Percentiles rank a stretch among this genome's conserved stretches.
Evolutionary conservation across 2,113 vertebrate genomes (phyloP).

Genomic region (zebrafish (Danio rerio)): DNA sequence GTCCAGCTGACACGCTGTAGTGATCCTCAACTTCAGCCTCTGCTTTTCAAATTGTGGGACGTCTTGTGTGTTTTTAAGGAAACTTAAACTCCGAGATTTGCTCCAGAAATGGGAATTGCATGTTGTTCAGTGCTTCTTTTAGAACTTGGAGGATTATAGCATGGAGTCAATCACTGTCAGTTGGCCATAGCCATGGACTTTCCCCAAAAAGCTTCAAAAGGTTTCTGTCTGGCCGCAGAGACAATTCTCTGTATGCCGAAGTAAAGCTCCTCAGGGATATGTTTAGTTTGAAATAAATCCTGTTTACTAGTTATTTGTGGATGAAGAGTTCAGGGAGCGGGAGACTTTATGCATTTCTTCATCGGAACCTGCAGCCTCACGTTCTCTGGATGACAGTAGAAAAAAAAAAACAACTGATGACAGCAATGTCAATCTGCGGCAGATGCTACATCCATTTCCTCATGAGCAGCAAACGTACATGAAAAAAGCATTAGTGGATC

Average conservation of each 20-base stretch:
- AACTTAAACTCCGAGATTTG: constrained; percentile 59
- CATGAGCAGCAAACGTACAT: constrained; percentile 38
- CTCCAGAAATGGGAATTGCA: constrained; percentile 51
- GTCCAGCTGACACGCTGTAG: constrained; percentile 60
- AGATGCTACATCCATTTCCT: constrained; percentile 66
- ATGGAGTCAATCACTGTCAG: constrained; percentile 60
- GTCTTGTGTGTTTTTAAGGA: constrained; percentile 58
- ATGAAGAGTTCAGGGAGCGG: constrained; percentile 40
- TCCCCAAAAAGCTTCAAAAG: constrained; percentile 52
- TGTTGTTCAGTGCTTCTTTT: constrained; percentile 60
- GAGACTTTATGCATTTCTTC: constrained; percentile 24
- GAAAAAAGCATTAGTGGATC: constrained; percentile 36
- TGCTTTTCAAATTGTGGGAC: constrained; percentile 68
- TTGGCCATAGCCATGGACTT: constrained; percentile 49
- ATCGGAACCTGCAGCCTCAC: background rate
- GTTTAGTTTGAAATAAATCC: constrained; percentile 51
- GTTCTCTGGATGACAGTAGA: constrained; percentile 14
- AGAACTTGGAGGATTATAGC: constrained; percentile 58
- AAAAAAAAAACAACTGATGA: constrained; percentile 41
- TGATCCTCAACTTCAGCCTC: constrained; percentile 57
- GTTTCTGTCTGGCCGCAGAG: constrained; percentile 36
- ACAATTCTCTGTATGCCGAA: constrained; percentile 20
- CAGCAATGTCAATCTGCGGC: constrained; percentile 48
- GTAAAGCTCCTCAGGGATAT: constrained; percentile 47
- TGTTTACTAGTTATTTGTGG: constrained; percentile 54